phyloP scores from a whole-genome alignment of 2,888 invertebrate genomes.

The Drosophila meridiana region DNA sequence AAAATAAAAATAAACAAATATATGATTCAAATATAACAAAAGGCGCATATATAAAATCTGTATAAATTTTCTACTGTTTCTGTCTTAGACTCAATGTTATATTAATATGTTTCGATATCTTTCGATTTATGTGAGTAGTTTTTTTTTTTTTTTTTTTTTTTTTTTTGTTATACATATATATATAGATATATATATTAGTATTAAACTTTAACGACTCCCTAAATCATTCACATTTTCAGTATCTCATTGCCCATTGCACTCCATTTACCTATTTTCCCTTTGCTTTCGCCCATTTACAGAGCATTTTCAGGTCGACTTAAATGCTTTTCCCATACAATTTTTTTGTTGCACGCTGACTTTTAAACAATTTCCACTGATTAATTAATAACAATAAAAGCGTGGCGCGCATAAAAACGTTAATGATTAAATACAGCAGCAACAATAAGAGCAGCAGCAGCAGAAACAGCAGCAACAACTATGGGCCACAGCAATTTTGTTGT shows the following conservation, averaged over 20 bases:
- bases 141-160: too few species aligned
- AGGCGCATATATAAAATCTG: too few species aligned
- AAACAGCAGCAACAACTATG: background rate
- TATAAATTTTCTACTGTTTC: too few species aligned
- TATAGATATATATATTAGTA: too few species aligned
- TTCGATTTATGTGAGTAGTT: too few species aligned
- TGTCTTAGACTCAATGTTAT: too few species aligned
- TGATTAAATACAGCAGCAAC: conserved; percentile 68
- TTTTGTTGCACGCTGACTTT: conserved; percentile 37
- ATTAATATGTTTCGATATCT: too few species aligned
- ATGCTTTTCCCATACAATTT: background rate
- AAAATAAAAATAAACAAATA: too few species aligned
- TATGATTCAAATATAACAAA: too few species aligned
- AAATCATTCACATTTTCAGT: background rate
- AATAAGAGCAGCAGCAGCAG: background rate
- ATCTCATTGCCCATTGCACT: background rate
- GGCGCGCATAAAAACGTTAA: conserved; percentile 51
- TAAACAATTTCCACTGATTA: conserved; percentile 71
- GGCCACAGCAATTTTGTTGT: conserved; percentile 55
- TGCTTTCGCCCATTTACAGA: background rate
- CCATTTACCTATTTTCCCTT: background rate
- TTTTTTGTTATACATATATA: too few species aligned
- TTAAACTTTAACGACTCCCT: too few species aligned
- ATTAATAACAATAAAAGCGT: conserved; percentile 77
- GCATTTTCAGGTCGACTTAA: conserved; percentile 12